Base-by-base conservation (phyloP, 2,797 vertebrate genomes). In the Merluccius polli region DNA sequence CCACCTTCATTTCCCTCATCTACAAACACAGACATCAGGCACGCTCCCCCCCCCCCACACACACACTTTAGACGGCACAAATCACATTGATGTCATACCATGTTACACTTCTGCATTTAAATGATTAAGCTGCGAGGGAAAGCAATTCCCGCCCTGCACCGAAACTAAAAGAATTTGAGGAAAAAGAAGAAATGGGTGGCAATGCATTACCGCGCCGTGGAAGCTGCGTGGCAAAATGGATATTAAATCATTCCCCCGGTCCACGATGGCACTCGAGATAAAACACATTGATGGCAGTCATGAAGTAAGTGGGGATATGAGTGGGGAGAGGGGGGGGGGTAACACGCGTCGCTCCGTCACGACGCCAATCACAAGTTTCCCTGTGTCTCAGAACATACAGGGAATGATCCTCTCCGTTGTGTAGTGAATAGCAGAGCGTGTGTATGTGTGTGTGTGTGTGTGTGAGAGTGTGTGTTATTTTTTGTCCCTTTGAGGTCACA, bases 121-220 rank as follows among this genome's bases (percentile, higher is more conserved):
- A 73, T 74, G 71, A 86, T 83, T 82, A 77, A 72, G 79, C 85
- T 83, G 69, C 63, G 81, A 78, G 80, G 77, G 63, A 87, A 89
- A 89, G 80, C 78, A 85, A 86, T 90, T 86, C 88, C 71, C 75
- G 52, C 32, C 35, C 70, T 77, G 78, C 84, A 74, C 84, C 73
- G 18, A 86, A 86, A 88, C 83, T 88, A 88, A 89, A 86, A 89
- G 87, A 71, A 29, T 78, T 83, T 74, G 78, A 41, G 82, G 82
- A 84, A 89, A 88, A n/a, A 87, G 78, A 78, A 83, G 85, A 88
- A 90, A 89, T 83, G 77, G 82, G 36, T 1, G 11, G 35, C 35
- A 90, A 89, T 87, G 82, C 81, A 85, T 89, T 89, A 89, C 86
- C n/a, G 78, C 83, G 82, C 73, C 70, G 78, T n/a, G 83, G 84